Conservation (phyloP, 2,113 vertebrate genomes). For the Engraulis encrasicolus region DNA sequence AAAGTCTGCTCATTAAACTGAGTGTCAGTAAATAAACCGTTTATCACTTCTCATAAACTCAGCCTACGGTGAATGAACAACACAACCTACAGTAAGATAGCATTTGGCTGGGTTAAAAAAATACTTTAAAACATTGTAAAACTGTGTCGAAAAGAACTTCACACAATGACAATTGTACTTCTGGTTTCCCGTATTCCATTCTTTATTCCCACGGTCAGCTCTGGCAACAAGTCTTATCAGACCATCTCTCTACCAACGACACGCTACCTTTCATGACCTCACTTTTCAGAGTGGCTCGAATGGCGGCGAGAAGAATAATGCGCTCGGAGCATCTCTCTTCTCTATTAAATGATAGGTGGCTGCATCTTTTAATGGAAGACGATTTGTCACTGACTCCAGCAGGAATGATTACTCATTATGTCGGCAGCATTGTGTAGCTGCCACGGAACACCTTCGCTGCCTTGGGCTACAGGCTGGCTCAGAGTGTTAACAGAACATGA, state of each 20-base stretch:
- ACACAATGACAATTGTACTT: not conserved
- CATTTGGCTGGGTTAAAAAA: not conserved
- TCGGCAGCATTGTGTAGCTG: conserved; percentile 26
- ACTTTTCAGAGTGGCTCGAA: not conserved
- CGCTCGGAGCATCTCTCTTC: not conserved
- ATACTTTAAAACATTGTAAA: no score
- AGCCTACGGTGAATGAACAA: not conserved
- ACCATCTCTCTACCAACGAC: not conserved
- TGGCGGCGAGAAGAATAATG: not conserved
- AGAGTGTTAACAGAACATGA: conserved; percentile 32
- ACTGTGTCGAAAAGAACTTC: no score
- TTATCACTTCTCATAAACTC: not conserved
- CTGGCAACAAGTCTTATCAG: not conserved
- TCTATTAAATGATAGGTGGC: not conserved
- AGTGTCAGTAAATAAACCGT: not conserved
- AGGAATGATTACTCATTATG: conserved; percentile 36
- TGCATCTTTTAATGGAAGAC: not conserved
- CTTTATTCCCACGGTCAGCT: not conserved
- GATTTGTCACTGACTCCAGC: conserved; percentile 20
- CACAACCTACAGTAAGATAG: not conserved
- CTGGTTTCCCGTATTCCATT: not conserved
- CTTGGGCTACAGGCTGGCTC: not conserved
- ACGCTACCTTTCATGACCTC: not conserved
- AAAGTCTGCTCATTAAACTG: not conserved
- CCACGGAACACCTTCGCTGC: conserved; percentile 2